Base-by-base conservation (phyloP, 1,140 invertebrate species). In the Platyura marginata region DNA sequence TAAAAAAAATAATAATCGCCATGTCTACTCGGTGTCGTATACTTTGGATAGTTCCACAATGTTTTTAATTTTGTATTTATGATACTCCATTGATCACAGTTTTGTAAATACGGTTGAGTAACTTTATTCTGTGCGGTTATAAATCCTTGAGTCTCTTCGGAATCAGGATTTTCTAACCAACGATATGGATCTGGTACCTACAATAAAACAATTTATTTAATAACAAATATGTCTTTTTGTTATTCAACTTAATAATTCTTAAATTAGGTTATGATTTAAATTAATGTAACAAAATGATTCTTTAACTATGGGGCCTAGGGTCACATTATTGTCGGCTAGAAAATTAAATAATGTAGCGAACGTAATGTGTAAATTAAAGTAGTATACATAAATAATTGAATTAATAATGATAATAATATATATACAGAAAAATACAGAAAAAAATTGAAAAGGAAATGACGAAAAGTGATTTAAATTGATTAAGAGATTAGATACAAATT, bases 11-110 rank as follows among this genome's bases (percentile, higher is more conserved):
- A 98, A 59, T 76, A 75, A 44, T 79, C 65, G 11, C 93, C 92
- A 54, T 80, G 71, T 54, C 74, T 77, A 48, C 71, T 75, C 0
- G 92, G 92, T 52, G 84, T 86, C 1, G 85, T 81, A 64, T 85
- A 95, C 63, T 95, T 97, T 22, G 90, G 87, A 67, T 87, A 98
- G 64, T 99, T 83, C 90, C 90, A 96, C 3, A 97, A 65, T 50
- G 92, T 77, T 0, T 81, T 95, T 3, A 98, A 68, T 44, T 78
- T 70, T 37, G 72, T 63, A 51, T 80, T 75, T 34, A 97, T 76
- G 49, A 76, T 72, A 10, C 76, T 61, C 50, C 83, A 78, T 36
- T 74, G 68, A 4, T 74, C 65, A 55, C 84, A 95, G 15, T 69
- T 66, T 47, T 87, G 70, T 3, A 98, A 66, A 64, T 80, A 98